phyloP scores from a whole-genome alignment of 2,113 vertebrate species.

The Muntiacus reevesi region DNA sequence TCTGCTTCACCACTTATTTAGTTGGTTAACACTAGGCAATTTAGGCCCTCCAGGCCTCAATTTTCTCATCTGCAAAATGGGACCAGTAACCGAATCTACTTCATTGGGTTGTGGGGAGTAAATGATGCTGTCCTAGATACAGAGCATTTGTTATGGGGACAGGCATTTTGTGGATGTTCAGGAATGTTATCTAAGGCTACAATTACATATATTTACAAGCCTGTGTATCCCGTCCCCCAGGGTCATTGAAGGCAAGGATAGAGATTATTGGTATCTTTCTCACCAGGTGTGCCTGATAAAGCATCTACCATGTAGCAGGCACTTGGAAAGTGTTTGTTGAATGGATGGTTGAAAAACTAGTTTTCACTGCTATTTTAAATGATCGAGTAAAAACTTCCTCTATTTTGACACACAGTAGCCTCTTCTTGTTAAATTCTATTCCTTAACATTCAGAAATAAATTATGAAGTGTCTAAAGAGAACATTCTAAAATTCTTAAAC shows the following conservation, averaged over 20 bases:
- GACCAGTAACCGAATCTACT: not conserved
- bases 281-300: not conserved
- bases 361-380: conserved; percentile 48
- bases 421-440: conserved; percentile 57
- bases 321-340: conserved; percentile 32
- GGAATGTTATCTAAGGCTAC: not conserved
- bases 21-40: not conserved
- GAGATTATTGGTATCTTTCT: not conserved
- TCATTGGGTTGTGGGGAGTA: not conserved
- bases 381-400: not conserved
- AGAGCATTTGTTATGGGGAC: not conserved
- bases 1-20: not conserved
- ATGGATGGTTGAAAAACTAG: not conserved
- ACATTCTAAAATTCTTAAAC: conserved; percentile 36
- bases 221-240: not conserved
- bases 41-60: not conserved
- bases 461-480: conserved; percentile 50
- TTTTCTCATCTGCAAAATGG: not conserved
- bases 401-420: conserved; percentile 53
- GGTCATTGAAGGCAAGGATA: not conserved
- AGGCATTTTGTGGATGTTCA: not conserved
- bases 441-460: conserved; percentile 45
- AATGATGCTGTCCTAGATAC: not conserved
- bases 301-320: not conserved
- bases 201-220: not conserved